Evolutionary conservation across 2,113 vertebrate species (phyloP).

Genomic region (Thomomys bottae): DNA sequence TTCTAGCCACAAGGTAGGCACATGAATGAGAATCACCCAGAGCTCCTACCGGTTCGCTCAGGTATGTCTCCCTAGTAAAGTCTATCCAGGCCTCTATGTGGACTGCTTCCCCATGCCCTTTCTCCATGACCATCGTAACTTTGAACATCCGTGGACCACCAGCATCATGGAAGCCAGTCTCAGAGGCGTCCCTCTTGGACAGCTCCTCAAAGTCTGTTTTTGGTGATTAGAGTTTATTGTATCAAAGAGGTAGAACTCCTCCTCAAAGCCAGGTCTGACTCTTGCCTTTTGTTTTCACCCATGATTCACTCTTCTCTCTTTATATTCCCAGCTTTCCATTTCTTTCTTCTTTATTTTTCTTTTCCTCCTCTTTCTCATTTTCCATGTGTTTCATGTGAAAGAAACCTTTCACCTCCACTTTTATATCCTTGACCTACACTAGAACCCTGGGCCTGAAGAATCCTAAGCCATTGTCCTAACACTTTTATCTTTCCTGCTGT

Average conservation of each 20-base stretch:
- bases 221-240: neutral
- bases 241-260: neutral
- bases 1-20: neutral
- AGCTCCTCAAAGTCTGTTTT: accelerated
- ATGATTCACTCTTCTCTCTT: accelerated
- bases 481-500: too few species aligned
- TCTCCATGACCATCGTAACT: too few species aligned
- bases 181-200: neutral
- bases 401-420: neutral
- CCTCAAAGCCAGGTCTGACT: too few species aligned
- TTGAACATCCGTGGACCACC: neutral
- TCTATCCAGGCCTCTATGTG: too few species aligned
- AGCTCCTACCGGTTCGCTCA: neutral
- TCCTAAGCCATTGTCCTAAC: accelerated
- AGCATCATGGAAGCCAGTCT: neutral
- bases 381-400: accelerated
- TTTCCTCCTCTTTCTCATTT: too few species aligned
- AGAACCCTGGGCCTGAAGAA: neutral
- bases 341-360: neutral
- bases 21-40: neutral
- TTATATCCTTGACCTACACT: neutral
- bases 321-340: neutral
- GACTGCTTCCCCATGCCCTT: neutral
- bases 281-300: neutral
- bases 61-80: too few species aligned